These are phyloP conservation scores for Oryzias melastigma DNA, from an alignment of 2,113 vertebrate genomes.

Conservation along the genomic window DNA sequence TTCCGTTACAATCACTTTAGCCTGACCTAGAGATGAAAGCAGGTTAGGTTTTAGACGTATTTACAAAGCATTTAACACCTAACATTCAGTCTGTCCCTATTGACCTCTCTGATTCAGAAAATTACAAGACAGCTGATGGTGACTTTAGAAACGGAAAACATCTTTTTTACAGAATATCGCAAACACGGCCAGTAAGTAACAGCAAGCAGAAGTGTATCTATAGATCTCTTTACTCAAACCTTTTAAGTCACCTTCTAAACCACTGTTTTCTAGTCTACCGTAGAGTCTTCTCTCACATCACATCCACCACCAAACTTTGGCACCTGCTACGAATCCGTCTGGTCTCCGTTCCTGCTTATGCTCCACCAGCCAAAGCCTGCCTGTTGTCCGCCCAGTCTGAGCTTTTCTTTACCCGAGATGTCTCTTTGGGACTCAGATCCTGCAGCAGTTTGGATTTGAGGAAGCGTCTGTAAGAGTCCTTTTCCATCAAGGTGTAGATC, in stretches of 20 bases:
- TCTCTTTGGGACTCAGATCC: conserved; percentile 45
- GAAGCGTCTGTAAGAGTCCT: conserved; percentile 81
- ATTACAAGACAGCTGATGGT: background rate
- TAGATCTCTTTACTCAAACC: background rate
- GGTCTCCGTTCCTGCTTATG: conserved; percentile 11
- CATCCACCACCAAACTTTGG: conserved; percentile 10
- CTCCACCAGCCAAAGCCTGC: conserved; percentile 19
- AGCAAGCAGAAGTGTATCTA: conserved; percentile 2
- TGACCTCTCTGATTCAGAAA: background rate
- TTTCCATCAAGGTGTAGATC: conserved; percentile 80
- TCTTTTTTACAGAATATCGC: background rate
- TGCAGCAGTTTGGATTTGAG: conserved; percentile 71
- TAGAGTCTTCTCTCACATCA: background rate
- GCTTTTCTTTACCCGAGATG: conserved; percentile 24
- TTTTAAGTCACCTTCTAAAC: conserved; percentile 15
- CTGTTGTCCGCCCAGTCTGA: background rate
- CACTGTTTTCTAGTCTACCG: background rate
- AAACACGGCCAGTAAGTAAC: background rate
- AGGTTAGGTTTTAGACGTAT: background rate
- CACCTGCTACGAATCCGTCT: conserved; percentile 10
- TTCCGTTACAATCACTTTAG: background rate
- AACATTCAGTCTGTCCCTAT: conserved; percentile 8
- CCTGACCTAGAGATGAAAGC: background rate
- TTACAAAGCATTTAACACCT: background rate
- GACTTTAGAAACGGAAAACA: conserved; percentile 7